Conservation (phyloP, 2,797 vertebrate genomes). For the Phaenicophaeus curvirostris region DNA sequence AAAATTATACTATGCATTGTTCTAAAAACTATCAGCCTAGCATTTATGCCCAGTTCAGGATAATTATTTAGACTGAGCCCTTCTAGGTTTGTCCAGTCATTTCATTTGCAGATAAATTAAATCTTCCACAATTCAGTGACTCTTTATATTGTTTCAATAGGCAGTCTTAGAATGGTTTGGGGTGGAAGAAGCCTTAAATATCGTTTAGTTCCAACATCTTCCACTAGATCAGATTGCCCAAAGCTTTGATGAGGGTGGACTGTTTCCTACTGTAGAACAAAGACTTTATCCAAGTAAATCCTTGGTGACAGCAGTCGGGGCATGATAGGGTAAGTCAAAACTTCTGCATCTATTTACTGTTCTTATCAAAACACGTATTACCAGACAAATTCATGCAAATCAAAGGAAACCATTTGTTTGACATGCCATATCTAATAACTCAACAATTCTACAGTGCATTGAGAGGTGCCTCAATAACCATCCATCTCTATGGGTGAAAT, state of each 20-base stretch:
- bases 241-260: not conserved
- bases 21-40: not conserved
- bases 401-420: not conserved
- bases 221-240: not conserved
- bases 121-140: not conserved
- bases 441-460: not conserved
- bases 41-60: not conserved
- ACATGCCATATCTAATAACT: not conserved
- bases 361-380: not conserved
- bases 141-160: not conserved
- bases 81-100: not conserved
- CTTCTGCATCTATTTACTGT: not conserved
- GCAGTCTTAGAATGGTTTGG: not conserved
- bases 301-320: not conserved
- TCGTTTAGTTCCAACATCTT: no score
- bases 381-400: not conserved
- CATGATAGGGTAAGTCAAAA: not conserved
- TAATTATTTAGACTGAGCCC: not conserved
- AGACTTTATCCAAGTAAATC: not conserved
- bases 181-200: no score
- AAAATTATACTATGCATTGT: not conserved
- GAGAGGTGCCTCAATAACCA: not conserved
- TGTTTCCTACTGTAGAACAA: not conserved
- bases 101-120: not conserved
- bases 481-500: not conserved